These are phyloP conservation scores for Lymantria monacha DNA, from an alignment of 2,888 invertebrate genomes.

Conservation along the genomic window DNA sequence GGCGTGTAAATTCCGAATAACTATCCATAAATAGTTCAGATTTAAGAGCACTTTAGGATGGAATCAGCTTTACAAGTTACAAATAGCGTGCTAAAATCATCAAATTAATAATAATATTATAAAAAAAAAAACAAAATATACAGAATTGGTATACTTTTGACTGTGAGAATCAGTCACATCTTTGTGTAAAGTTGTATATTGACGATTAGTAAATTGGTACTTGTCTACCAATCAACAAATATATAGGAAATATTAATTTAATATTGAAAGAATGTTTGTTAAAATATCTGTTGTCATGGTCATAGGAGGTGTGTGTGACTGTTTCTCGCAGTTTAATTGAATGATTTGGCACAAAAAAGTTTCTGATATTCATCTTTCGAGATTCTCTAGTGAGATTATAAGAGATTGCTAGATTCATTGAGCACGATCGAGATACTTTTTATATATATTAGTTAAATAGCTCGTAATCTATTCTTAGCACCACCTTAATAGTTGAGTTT, in stretches of 20 bases:
- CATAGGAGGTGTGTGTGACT: neutral
- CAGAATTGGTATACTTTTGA: slow-evolving; percentile 35
- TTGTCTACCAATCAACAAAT: no score
- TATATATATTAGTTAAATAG: neutral
- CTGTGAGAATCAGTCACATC: slow-evolving; percentile 42
- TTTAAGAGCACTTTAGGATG: slow-evolving; percentile 81
- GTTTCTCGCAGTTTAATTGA: slow-evolving; percentile 6
- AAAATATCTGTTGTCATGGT: neutral
- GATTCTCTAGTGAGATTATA: slow-evolving; percentile 28
- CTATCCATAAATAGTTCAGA: slow-evolving; percentile 69
- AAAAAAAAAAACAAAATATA: slow-evolving; percentile 58
- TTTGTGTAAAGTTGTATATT: neutral
- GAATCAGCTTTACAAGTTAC: slow-evolving; percentile 72
- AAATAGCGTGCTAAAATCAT: slow-evolving; percentile 56
- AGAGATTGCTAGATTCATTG: slow-evolving; percentile 2
- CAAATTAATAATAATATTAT: no score
- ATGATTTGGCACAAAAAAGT: slow-evolving; percentile 33
- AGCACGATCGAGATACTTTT: neutral
- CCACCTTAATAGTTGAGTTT: neutral
- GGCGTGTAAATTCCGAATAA: slow-evolving; percentile 48
- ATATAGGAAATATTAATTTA: no score
- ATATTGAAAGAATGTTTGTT: neutral
- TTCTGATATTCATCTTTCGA: slow-evolving; percentile 19
- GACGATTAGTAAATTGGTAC: no score
- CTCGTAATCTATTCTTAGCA: neutral